These are phyloP conservation scores for Pachymerium ferrugineum DNA, from an alignment of 2,888 invertebrate species.

Conservation along the genomic window DNA sequence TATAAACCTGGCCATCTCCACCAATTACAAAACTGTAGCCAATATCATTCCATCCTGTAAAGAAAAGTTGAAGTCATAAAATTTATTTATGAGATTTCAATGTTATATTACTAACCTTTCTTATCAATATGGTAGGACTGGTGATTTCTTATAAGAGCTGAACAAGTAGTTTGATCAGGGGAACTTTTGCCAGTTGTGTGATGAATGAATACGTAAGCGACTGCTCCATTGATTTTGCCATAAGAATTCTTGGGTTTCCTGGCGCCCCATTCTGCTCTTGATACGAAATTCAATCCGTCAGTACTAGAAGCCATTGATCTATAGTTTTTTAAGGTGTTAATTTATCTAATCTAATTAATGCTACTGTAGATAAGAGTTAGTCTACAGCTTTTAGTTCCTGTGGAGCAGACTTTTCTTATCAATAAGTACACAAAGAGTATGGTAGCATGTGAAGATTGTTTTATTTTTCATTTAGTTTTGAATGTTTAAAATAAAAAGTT, in stretches of 20 bases:
- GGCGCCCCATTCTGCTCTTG: slow-evolving; percentile 30
- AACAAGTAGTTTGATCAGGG: slow-evolving; percentile 32
- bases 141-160: slow-evolving; percentile 38
- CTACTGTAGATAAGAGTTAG: too few species aligned
- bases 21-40: slow-evolving; percentile 44
- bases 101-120: slow-evolving; percentile 16
- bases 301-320: too few species aligned
- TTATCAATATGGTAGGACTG: slow-evolving; percentile 41
- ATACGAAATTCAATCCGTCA: too few species aligned
- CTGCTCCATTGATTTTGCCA: slow-evolving; percentile 37
- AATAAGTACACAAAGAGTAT: too few species aligned
- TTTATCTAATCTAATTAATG: too few species aligned
- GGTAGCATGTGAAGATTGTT: too few species aligned
- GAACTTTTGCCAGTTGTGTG: slow-evolving; percentile 50
- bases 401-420: too few species aligned
- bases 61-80: background rate
- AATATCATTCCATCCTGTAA: slow-evolving; percentile 40
- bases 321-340: too few species aligned
- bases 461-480: too few species aligned
- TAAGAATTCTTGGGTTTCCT: background rate
- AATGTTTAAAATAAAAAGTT: too few species aligned
- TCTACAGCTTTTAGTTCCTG: too few species aligned
- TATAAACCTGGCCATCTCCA: slow-evolving; percentile 44
- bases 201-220: slow-evolving; percentile 42
- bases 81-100: background rate